Evolutionary conservation across 2,888 invertebrate species (phyloP), one percentile per base, ranked within the genome.

Genomic region (Lycocerus yunnanus): DNA sequence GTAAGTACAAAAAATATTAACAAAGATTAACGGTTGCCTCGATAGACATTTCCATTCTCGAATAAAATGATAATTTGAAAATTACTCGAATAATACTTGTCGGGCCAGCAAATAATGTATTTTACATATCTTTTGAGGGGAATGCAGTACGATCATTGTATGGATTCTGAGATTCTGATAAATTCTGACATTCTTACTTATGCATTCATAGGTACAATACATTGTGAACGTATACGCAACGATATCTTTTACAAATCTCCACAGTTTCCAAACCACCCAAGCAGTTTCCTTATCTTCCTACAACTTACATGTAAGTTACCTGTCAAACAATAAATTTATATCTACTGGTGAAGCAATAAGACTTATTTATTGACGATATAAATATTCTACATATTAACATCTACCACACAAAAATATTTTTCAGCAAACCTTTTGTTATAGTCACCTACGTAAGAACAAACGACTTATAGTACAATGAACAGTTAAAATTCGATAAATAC

Each of bases 321-420:
- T 79, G 79, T 79, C 79, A 79, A 79, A 79, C 73, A 73, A 72
- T 74, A 79, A 79, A 79, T 79, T 79, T 79, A 79, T 79, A 75
- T 73, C 74, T 73, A 70, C 59, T 69, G 72, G 65, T 75, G 72
- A 77, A 75, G 72, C 72, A 69, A 74, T 72, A 68, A 72, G 67
- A 72, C 60, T 72, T 69, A 69, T 69, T 69, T 75, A 75, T 75
- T 75, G 72, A 68, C 68, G 74, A 71, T 71, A 71, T 73, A 73
- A 43, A 43, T 66, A 63, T 63, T 63, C 20, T n/a, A 63, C 18
- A 63, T 63, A 63, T 74, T 61, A 63, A 71, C 27, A 58, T 58
- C 43, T 68, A 21, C 61, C n/a, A 72, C 68, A 58, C 68, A 68
- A 74, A 74, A 71, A 68, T 24, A 18, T 63, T 68, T 74, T 24